These are phyloP conservation scores for Pagrus major DNA, from an alignment of 2,113 vertebrate species.

Conservation along the genomic window DNA sequence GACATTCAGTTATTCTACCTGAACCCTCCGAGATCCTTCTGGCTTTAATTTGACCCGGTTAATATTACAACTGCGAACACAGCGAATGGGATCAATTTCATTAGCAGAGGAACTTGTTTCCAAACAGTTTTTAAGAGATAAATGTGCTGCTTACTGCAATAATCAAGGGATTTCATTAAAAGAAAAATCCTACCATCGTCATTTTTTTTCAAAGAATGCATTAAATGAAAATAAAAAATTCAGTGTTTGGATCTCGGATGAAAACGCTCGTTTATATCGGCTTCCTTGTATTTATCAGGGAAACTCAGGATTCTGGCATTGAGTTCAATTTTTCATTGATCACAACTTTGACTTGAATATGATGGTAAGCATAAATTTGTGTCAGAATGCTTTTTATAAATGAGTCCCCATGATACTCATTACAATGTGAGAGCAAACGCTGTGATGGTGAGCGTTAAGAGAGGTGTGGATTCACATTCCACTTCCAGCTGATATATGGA, in stretches of 20 bases:
- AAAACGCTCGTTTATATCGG: not conserved
- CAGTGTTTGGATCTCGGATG: not conserved
- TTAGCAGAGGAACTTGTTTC: not conserved
- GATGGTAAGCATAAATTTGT: slow-evolving; percentile 44
- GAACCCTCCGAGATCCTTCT: not conserved
- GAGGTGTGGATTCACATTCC: not conserved
- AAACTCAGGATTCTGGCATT: slow-evolving; percentile 18
- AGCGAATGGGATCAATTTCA: not conserved
- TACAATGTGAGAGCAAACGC: slow-evolving; percentile 29
- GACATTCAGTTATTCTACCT: not conserved
- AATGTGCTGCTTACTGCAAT: not conserved
- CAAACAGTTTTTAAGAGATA: not conserved
- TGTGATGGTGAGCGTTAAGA: slow-evolving; percentile 12
- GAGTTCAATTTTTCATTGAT: slow-evolving; percentile 41
- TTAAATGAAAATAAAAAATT: not conserved
- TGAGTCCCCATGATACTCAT: slow-evolving; percentile 45
- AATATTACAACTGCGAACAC: not conserved
- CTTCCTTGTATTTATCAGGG: slow-evolving; percentile 10
- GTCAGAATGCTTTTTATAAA: slow-evolving; percentile 43
- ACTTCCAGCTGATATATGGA: slow-evolving; percentile 16
- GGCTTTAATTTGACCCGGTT: not conserved
- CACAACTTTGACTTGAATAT: slow-evolving; percentile 24
- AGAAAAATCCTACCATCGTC: not conserved
- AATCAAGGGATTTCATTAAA: slow-evolving; percentile 2
- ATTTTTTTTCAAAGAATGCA: not conserved